Conservation (phyloP, 1,140 invertebrate genomes). For the Cryptotermes secundus region DNA sequence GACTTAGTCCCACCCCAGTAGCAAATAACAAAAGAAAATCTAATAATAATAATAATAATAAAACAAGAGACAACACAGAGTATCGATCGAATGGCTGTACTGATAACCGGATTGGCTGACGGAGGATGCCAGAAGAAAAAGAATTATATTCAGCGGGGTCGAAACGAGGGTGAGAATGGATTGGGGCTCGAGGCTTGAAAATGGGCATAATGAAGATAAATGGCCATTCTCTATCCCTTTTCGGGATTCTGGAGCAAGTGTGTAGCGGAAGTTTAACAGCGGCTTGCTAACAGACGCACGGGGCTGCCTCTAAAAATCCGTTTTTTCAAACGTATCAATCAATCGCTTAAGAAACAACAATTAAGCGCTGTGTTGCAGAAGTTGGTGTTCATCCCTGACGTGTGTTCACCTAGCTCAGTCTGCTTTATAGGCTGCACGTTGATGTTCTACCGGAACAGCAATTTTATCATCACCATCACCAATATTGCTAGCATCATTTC, state of each 20-base stretch:
- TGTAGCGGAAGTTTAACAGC: not conserved
- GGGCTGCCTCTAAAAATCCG: not conserved
- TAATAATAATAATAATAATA: too few relatives aligned
- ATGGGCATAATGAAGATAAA: conserved; percentile 9
- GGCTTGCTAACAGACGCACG: not conserved
- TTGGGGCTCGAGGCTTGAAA: not conserved
- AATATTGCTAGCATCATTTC: too few relatives aligned
- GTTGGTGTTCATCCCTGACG: too few relatives aligned
- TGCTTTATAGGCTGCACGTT: too few relatives aligned
- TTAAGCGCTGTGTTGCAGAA: not conserved
- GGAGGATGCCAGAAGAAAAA: conserved; percentile 8
- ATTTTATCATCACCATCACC: too few relatives aligned
- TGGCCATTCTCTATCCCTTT: not conserved
- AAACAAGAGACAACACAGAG: too few relatives aligned
- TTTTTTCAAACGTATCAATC: not conserved
- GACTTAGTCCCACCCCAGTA: too few relatives aligned
- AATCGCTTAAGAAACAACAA: not conserved
- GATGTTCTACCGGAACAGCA: too few relatives aligned
- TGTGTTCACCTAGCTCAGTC: too few relatives aligned
- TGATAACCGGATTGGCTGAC: not conserved
- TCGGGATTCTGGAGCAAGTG: not conserved
- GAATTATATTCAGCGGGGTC: not conserved
- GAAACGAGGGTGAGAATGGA: conserved; percentile 11
- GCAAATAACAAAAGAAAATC: too few relatives aligned
- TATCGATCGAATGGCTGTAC: not conserved